A percentile compares a stretch with the other conserved stretches of the same genome.
These are phyloP conservation scores for Danaus chrysippus DNA, from an alignment of 2,888 invertebrate species.

Conservation along the genomic window DNA sequence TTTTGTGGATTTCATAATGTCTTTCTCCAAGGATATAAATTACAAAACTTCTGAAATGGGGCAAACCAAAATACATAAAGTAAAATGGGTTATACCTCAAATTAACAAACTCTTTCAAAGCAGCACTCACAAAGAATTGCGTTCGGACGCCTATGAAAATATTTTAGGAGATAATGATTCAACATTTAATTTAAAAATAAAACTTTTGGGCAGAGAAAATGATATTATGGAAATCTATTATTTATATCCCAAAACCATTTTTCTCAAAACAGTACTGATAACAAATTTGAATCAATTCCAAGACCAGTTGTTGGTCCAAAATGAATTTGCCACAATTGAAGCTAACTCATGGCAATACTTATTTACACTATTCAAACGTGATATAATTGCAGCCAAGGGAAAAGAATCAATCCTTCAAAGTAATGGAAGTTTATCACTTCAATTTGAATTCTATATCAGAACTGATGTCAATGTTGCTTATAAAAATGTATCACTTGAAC, in stretches of 20 bases:
- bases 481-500: constrained; percentile 52
- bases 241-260: constrained; percentile 58
- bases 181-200: constrained; percentile 66
- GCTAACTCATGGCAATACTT: constrained; percentile 72
- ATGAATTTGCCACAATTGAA: constrained; percentile 66
- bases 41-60: constrained; percentile 65
- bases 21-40: constrained; percentile 37
- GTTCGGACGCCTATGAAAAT: constrained; percentile 56
- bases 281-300: constrained; percentile 66
- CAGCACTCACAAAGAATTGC: constrained; percentile 57
- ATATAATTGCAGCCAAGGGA: constrained; percentile 57
- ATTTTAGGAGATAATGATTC: constrained; percentile 41
- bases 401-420: constrained; percentile 59
- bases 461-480: constrained; percentile 63
- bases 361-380: constrained; percentile 62
- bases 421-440: constrained; percentile 64
- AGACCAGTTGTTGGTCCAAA: constrained; percentile 64
- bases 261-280: constrained; percentile 62
- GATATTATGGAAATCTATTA: constrained; percentile 69
- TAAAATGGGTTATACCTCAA: constrained; percentile 66
- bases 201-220: constrained; percentile 62
- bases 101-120: constrained; percentile 58
- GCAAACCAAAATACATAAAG: constrained; percentile 63
- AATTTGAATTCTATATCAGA: constrained; percentile 66
- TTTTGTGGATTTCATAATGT: too few species aligned